Conservation (phyloP, 2,113 vertebrate genomes). For the Brachirus orientalis region DNA sequence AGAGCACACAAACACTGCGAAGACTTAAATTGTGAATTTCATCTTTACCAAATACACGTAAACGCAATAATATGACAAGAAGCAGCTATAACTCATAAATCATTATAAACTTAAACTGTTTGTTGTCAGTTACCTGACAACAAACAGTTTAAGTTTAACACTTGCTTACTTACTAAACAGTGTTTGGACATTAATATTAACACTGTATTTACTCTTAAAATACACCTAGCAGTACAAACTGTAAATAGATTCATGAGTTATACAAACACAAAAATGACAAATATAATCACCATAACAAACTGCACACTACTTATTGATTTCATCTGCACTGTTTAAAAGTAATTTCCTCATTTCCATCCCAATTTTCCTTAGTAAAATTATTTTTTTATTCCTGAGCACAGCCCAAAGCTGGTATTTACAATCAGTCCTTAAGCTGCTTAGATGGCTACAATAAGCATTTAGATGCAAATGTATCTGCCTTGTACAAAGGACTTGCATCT, state of each 20-base stretch:
- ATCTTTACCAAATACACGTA: slow-evolving; percentile 17
- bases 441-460: slow-evolving; percentile 82
- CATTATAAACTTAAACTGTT: no score
- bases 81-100: not conserved
- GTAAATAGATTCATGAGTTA: slow-evolving; percentile 65
- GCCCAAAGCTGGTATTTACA: slow-evolving; percentile 80
- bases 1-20: slow-evolving; percentile 27
- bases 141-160: no score
- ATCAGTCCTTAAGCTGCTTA: slow-evolving; percentile 79
- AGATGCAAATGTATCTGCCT: slow-evolving; percentile 82
- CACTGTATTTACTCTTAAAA: slow-evolving; percentile 33
- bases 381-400: slow-evolving; percentile 72
- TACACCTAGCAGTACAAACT: slow-evolving; percentile 50
- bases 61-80: slow-evolving; percentile 30
- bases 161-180: no score
- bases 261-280: slow-evolving; percentile 61
- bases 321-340: slow-evolving; percentile 75
- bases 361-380: slow-evolving; percentile 79
- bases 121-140: no score
- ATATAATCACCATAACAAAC: slow-evolving; percentile 52
- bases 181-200: slow-evolving; percentile 41
- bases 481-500: slow-evolving; percentile 80
- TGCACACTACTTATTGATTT: slow-evolving; percentile 72
- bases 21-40: slow-evolving; percentile 34
- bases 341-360: slow-evolving; percentile 76